A percentile compares a stretch with the other conserved stretches of the same genome.
Evolutionary conservation across 2,888 invertebrate genomes (phyloP).

Genomic region (Plebejus anna): DNA sequence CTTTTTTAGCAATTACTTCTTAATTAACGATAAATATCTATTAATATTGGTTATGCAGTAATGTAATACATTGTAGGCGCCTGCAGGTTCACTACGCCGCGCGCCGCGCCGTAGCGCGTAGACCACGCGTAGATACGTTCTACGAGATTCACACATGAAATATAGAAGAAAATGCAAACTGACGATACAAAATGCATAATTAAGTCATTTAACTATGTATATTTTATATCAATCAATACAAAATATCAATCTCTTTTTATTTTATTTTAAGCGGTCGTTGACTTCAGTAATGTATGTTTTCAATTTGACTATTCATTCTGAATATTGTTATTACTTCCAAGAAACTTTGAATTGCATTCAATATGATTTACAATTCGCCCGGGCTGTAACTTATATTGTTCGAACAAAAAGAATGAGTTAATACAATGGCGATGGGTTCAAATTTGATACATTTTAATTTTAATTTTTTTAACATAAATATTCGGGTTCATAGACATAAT

Average conservation of each 20-base stretch:
- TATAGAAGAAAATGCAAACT: not conserved
- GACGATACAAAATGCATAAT: not conserved
- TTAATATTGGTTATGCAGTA: too few relatives aligned
- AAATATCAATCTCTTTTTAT: not conserved
- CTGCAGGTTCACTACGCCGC: not conserved
- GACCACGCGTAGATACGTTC: not conserved
- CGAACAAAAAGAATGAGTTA: not conserved
- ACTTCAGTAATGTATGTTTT: not conserved
- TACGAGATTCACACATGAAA: not conserved
- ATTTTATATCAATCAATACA: too few relatives aligned
- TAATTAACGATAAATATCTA: too few relatives aligned
- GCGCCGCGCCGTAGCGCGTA: not conserved
- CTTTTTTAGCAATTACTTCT: too few relatives aligned
- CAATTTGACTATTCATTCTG: not conserved
- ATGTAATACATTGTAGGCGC: not conserved
- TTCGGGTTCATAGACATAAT: not conserved
- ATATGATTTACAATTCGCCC: not conserved
- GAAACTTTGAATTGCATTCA: constrained; percentile 2
- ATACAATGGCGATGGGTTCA: not conserved
- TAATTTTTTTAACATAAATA: not conserved
- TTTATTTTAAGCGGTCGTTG: not conserved
- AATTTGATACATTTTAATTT: too few relatives aligned
- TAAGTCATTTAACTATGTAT: too few relatives aligned
- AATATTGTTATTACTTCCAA: constrained; percentile 4
- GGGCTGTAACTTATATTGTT: not conserved